Conservation (phyloP, 1,140 invertebrate genomes). For the Reticulitermes speratus region DNA sequence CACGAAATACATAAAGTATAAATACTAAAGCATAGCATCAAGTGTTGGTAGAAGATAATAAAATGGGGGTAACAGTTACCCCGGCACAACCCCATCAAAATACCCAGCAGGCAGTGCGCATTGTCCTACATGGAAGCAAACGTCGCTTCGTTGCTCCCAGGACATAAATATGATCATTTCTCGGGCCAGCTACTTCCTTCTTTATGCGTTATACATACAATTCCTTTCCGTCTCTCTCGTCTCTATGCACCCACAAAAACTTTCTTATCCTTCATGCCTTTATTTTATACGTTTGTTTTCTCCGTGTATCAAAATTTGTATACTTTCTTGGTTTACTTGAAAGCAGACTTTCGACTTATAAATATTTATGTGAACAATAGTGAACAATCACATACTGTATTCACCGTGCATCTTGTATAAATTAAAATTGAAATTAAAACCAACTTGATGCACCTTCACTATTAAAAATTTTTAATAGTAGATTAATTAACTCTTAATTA, state of each 20-base stretch:
- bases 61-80: neutral
- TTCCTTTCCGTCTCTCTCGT: neutral
- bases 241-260: neutral
- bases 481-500: too few relatives aligned
- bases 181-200: neutral
- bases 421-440: too few relatives aligned
- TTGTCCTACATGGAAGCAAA: too few relatives aligned
- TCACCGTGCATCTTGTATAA: too few relatives aligned
- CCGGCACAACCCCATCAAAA: neutral
- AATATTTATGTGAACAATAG: neutral
- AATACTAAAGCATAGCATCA: neutral
- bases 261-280: neutral
- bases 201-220: neutral
- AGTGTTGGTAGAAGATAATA: neutral
- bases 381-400: too few relatives aligned
- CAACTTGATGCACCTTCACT: too few relatives aligned
- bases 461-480: too few relatives aligned
- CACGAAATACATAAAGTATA: neutral
- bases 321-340: neutral
- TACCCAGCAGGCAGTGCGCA: neutral
- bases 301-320: neutral
- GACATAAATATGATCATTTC: neutral
- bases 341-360: neutral
- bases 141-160: neutral
- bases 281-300: neutral